Evolutionary conservation across 2,113 vertebrate genomes (phyloP).

Genomic region (Seriola dumerili): DNA sequence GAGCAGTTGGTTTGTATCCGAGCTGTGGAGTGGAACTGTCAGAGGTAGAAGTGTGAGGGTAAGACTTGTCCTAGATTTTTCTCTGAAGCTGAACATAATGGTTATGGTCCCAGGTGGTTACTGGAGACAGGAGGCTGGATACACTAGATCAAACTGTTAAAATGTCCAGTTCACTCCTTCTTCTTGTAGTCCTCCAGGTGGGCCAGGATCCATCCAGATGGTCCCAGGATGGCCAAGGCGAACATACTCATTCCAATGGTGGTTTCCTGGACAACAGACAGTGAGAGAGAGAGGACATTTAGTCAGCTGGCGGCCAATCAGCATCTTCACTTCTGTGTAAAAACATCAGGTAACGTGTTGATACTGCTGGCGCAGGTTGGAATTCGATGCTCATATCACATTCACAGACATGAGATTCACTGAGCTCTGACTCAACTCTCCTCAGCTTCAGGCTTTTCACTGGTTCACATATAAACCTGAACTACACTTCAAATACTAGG

Average conservation of each 20-base stretch:
- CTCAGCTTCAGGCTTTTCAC: too few relatives aligned
- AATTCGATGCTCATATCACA: not conserved
- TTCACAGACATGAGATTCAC: too few relatives aligned
- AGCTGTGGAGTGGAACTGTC: slow-evolving; percentile 35
- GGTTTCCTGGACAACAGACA: slow-evolving; percentile 71
- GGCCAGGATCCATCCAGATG: slow-evolving; percentile 83
- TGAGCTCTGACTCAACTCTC: too few relatives aligned
- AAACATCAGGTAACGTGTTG: not conserved
- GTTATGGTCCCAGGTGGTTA: slow-evolving; percentile 58
- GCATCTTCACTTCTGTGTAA: not conserved
- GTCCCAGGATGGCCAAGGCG: slow-evolving; percentile 72
- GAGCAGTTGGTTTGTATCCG: slow-evolving; percentile 1
- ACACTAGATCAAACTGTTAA: slow-evolving; percentile 7
- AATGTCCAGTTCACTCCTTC: slow-evolving; percentile 49
- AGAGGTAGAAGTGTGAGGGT: slow-evolving; percentile 57
- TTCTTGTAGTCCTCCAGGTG: slow-evolving; percentile 85
- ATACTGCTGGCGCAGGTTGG: not conserved
- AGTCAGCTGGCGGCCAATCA: not conserved
- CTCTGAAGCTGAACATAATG: not conserved
- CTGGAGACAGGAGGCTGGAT: slow-evolving; percentile 24
- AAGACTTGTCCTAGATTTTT: slow-evolving; percentile 30
- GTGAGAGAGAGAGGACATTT: not conserved
- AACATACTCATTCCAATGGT: slow-evolving; percentile 58
- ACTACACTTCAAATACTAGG: too few relatives aligned
- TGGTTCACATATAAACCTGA: too few relatives aligned